These are phyloP conservation scores for Drosophila dunni DNA, from an alignment of 1,140 invertebrate species.

Conservation along the genomic window DNA sequence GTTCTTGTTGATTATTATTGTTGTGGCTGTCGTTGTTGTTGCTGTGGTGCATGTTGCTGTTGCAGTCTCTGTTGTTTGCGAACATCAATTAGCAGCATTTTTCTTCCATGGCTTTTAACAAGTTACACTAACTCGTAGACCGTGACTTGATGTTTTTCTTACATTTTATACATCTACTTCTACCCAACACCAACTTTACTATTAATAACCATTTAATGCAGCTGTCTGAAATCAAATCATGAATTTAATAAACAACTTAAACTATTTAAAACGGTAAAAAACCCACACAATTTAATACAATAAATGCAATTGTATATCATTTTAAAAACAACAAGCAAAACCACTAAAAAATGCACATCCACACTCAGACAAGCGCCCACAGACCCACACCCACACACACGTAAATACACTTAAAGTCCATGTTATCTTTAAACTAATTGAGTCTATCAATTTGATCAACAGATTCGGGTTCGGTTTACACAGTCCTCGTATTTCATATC, in stretches of 20 bases:
- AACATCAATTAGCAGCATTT: constrained; percentile 38
- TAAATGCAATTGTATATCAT: no score
- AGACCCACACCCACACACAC: constrained; percentile 6
- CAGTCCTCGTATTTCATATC: constrained; percentile 62
- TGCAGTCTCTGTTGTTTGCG: constrained; percentile 13
- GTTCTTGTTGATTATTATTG: no score
- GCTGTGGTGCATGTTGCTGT: neutral
- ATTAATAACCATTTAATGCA: neutral
- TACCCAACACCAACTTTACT: neutral
- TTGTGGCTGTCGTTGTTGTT: neutral
- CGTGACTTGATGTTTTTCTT: constrained; percentile 10
- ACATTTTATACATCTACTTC: neutral
- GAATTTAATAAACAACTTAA: no score
- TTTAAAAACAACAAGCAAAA: no score
- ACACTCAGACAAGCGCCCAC: neutral
- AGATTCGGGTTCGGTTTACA: constrained; percentile 17
- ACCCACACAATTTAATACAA: no score
- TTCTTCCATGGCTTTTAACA: neutral
- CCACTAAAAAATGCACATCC: neutral
- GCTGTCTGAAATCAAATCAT: no score
- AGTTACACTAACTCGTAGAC: neutral
- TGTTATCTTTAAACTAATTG: constrained; percentile 49
- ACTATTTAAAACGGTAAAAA: no score
- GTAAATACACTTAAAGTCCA: neutral
- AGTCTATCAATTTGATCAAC: constrained; percentile 45